phyloP scores from a whole-genome alignment of 2,888 invertebrate genomes.

The Timema cristinae region DNA sequence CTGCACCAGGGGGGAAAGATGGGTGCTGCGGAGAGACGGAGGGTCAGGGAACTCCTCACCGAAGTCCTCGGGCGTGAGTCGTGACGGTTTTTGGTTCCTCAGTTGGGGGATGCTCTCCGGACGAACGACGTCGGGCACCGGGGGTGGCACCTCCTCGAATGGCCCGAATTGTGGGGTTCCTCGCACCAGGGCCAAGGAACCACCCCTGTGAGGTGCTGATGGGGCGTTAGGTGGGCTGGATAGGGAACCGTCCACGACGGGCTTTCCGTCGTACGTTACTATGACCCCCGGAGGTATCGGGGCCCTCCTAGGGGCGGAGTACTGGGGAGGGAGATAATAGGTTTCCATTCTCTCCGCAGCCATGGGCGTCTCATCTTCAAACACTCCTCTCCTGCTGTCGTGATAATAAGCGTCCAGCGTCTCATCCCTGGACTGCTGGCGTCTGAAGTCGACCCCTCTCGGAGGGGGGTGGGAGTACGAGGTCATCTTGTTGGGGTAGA shows the following conservation, averaged over 20 bases:
- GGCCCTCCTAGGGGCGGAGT: conserved; percentile 19
- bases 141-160: conserved; percentile 69
- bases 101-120: conserved; percentile 43
- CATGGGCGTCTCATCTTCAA: conserved; percentile 57
- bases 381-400: no score
- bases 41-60: conserved; percentile 41
- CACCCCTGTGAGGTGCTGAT: conserved; percentile 17
- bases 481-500: conserved; percentile 29
- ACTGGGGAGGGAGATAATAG: conserved; percentile 68
- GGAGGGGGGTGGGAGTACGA: conserved; percentile 28
- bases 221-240: conserved; percentile 39
- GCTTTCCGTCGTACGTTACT: conserved; percentile 73
- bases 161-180: conserved; percentile 68
- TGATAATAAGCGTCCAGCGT: conserved; percentile 23
- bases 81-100: conserved; percentile 21
- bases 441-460: conserved; percentile 25
- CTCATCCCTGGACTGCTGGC: conserved; percentile 35
- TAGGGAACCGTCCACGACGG: conserved; percentile 60
- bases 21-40: conserved; percentile 42
- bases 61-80: conserved; percentile 19
- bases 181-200: conserved; percentile 45
- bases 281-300: conserved; percentile 54
- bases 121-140: conserved; percentile 48
- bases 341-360: conserved; percentile 68
- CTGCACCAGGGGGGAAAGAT: conserved; percentile 33